These are phyloP conservation scores for Cremastinae sp. DNA, from an alignment of 2,888 invertebrate species.

Conservation along the genomic window DNA sequence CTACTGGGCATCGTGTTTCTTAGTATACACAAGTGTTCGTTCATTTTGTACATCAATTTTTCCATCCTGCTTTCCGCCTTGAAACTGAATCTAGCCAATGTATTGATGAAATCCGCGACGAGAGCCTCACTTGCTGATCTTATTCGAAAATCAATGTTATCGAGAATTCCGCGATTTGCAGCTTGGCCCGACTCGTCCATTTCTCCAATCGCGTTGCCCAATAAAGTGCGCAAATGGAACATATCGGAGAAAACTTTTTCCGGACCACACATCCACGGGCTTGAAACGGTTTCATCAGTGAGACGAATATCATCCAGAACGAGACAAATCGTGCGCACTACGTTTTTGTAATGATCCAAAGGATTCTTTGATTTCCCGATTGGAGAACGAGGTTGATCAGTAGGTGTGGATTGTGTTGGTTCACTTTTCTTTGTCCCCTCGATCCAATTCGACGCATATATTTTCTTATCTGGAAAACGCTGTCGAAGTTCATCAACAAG, in stretches of 20 bases:
- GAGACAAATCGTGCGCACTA: constrained; percentile 40
- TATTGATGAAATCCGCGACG: constrained; percentile 29
- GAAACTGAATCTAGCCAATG: constrained; percentile 37
- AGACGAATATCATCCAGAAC: constrained; percentile 38
- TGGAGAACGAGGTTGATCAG: background rate
- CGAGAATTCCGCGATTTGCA: constrained; percentile 37
- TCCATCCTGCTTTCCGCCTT: constrained; percentile 40
- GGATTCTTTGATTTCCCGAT: background rate
- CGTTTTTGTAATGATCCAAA: constrained; percentile 34
- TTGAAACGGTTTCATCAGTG: background rate
- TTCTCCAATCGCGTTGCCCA: constrained; percentile 24
- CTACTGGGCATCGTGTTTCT: constrained; percentile 50
- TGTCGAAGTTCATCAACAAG: constrained; percentile 21
- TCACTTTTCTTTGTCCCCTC: background rate
- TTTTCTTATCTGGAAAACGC: background rate
- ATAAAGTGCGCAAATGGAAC: constrained; percentile 20
- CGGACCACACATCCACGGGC: constrained; percentile 25
- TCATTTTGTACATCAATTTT: constrained; percentile 40
- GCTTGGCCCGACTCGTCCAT: constrained; percentile 29
- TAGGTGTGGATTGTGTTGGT: background rate
- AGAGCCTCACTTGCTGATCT: constrained; percentile 37
- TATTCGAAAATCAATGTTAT: constrained; percentile 33
- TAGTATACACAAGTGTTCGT: constrained; percentile 41
- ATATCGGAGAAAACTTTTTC: constrained; percentile 24
- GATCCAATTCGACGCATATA: background rate